Conservation (phyloP, 2,888 invertebrate genomes). For the Cataglyphis rosenhaueri region DNA sequence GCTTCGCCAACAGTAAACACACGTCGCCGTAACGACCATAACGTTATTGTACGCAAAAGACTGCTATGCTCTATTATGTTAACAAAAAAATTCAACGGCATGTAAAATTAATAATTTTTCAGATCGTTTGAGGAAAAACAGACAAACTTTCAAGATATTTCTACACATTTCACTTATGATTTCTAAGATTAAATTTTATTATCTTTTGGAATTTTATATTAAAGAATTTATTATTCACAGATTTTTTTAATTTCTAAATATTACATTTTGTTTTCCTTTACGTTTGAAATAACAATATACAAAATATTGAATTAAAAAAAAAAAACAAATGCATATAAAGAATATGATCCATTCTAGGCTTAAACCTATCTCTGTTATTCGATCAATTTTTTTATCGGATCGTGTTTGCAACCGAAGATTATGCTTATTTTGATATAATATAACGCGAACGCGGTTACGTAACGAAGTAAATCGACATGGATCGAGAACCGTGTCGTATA, state of each 20-base stretch:
- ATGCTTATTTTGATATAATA: conserved; percentile 30
- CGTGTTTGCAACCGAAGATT: conserved; percentile 20
- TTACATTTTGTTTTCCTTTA: background rate
- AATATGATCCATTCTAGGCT: background rate
- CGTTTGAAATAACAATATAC: background rate
- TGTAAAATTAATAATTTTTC: background rate
- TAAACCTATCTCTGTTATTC: background rate
- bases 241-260: background rate
- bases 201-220: background rate
- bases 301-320: background rate
- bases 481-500: background rate
- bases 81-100: conserved; percentile 17
- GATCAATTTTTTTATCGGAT: conserved; percentile 7
- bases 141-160: background rate
- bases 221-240: background rate
- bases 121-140: background rate
- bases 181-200: background rate
- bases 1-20: conserved; percentile 40
- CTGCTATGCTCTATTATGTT: background rate
- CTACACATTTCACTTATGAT: background rate
- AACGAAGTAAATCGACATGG: conserved; percentile 17
- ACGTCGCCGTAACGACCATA: background rate
- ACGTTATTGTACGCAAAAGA: background rate
- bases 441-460: conserved; percentile 20
- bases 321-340: background rate